Base-by-base conservation (phyloP, 2,888 invertebrate species). In the Sicus ferrugineus region DNA sequence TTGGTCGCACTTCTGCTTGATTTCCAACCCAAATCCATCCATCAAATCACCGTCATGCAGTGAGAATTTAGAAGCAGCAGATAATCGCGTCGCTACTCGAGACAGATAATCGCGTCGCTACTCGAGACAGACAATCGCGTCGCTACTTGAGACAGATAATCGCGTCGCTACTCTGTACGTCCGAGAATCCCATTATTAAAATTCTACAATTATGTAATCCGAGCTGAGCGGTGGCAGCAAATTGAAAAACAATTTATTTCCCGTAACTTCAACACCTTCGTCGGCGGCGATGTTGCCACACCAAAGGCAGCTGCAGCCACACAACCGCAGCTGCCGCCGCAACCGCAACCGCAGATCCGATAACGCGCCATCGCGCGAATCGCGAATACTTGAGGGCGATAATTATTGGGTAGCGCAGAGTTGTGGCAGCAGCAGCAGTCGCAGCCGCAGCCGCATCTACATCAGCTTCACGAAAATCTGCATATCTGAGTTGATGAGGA, bases 281-380 rank as follows among this genome's bases (percentile, higher is more conserved):
- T 48, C 64, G 73, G 14, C 28, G 38, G 26, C 42, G 21, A 65
- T 72, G 77, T 75, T 78, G 75, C 73, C 73, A 72, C 72, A 75
- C 61, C 67, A 31, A 70, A 64, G 34, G 46, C 42, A 28, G 30
- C 11, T 7, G 30, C 26, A 56, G 54, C 54, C 11, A 16, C 56
- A 30, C n/a, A n/a, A n/a, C n/a, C n/a, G 56, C 26, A 21, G 61
- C 42, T 11, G 61, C 59, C 7, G 59, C 14, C n/a, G 14, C 30
- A 58, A 14, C 14, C 23, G 62, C 19, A 68, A 68, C 23, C 34
- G 46, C 34, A 68, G 62, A 59, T n/a, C n/a, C n/a, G n/a, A 46
- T 65, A 67, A 71, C 65, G 42, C 73, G 73, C 62, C 54, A 56
- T 68, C 70, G 26, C 56, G 30, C 42, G 14, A 11, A 28, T 26